Percentiles rank a stretch among this genome's conserved stretches.
Evolutionary conservation across 2,113 vertebrate genomes (phyloP).

Genomic region (Coptodon rendalli): DNA sequence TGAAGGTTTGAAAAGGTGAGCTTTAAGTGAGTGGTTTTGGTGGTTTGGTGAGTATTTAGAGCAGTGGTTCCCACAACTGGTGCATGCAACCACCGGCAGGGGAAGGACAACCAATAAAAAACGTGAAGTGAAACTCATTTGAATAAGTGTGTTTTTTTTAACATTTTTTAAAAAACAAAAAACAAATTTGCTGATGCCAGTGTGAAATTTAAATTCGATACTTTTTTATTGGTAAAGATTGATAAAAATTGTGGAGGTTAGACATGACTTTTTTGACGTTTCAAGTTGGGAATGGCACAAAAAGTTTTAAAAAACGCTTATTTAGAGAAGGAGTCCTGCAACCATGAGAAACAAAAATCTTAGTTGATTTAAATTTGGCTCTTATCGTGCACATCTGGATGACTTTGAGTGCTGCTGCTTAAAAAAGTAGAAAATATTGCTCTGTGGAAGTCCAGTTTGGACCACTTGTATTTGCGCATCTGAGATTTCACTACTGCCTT

Average conservation of each 20-base stretch:
- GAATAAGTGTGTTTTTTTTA: background rate
- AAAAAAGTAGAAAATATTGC: background rate
- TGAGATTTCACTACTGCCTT: background rate
- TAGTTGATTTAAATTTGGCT: background rate
- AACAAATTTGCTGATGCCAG: background rate
- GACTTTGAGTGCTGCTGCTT: background rate
- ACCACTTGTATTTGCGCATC: background rate
- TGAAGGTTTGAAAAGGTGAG: background rate
- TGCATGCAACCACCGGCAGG: too few species aligned
- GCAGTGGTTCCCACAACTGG: background rate
- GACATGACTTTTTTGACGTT: background rate
- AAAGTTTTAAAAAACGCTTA: fast-evolving
- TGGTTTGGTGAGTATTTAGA: background rate
- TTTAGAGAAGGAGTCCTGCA: background rate
- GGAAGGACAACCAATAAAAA: background rate
- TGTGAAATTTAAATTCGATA: background rate
- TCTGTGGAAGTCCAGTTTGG: background rate
- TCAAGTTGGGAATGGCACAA: background rate
- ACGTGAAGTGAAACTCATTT: background rate
- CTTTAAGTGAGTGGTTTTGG: background rate
- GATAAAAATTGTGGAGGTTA: background rate
- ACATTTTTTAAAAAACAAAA: background rate
- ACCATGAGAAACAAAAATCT: background rate
- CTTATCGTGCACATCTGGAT: background rate
- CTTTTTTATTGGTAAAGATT: background rate